These are phyloP conservation scores for Mohoua ochrocephala DNA, from an alignment of 2,113 vertebrate species.

Conservation along the genomic window DNA sequence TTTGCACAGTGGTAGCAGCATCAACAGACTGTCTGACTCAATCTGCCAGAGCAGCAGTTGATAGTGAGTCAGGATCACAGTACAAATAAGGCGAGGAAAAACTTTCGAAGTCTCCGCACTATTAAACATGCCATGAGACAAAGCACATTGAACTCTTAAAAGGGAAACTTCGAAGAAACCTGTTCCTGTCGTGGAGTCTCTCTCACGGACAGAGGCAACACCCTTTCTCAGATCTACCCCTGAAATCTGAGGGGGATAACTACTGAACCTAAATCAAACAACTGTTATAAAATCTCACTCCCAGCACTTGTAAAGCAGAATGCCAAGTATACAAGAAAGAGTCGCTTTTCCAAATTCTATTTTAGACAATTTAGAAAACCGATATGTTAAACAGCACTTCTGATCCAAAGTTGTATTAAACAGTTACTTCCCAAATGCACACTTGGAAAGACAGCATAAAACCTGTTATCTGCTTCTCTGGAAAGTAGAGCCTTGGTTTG, in stretches of 20 bases:
- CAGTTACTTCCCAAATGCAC: background rate
- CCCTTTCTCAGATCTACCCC: background rate
- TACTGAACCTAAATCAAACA: background rate
- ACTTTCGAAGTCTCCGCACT: background rate
- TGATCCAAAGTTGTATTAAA: background rate
- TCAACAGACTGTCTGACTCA: background rate
- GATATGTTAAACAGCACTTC: background rate
- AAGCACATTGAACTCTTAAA: background rate
- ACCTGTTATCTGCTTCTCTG: background rate
- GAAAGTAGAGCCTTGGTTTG: background rate
- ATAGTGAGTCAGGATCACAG: background rate
- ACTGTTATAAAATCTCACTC: background rate
- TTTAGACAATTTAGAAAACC: background rate
- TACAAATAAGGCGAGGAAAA: background rate
- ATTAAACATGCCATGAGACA: background rate
- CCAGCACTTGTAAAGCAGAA: background rate
- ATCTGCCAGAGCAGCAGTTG: background rate
- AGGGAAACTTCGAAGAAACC: background rate
- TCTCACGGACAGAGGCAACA: background rate
- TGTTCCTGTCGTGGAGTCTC: background rate
- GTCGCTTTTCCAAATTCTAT: background rate
- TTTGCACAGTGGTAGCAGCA: background rate
- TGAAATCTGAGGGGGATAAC: background rate
- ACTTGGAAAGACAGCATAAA: background rate
- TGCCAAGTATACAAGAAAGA: background rate